Evolutionary conservation across 37 sponge, comb jelly and placozoan genomes (phyloP), one percentile per base, ranked within the genome.

Genomic region (Dysidea cf. avara): DNA sequence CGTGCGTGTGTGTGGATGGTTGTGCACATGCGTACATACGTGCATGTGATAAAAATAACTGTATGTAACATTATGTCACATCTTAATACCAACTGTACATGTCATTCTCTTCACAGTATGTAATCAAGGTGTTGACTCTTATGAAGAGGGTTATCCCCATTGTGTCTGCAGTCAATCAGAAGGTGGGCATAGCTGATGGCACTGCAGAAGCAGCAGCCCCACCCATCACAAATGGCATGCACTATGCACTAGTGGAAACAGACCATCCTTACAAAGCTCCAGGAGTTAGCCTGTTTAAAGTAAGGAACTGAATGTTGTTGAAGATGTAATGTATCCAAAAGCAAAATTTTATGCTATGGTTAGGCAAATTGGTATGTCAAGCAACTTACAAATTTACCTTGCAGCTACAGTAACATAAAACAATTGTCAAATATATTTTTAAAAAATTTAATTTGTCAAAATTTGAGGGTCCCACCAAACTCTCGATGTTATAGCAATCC

Each of bases 261-360:
- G 93, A 92, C 6, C 96, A 96, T 69, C 96, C 96, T 3, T 96
- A 96, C 87, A 84, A 81, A 22, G 83, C 63, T 57, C 86, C 85
- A 48, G 52, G 68, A 39, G 96, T 96, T 53, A 66, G 72, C 16
- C 79, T 87, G 56, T 88, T 82, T 64, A 69, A 80, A 68, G 93
- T 91, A 40, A 30, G 74, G 9, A 22, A 39, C 5, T 53, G 25
- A 57, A 33, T 11, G 61, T 24, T 54, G 56, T 54, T 54, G 21
- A 16, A 49, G 16, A 16, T 49, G 16, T 49, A 18, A 49, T n/a
- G n/a, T n/a, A n/a, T n/a, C n/a, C n/a, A n/a, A n/a, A n/a, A n/a
- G n/a, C n/a, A n/a, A n/a, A n/a, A 13, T 18, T 16, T 13, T 49
- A 16, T 16, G 16, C 52, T 49, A 16, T 49, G 16, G 13, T n/a